Evolutionary conservation across 2,113 vertebrate species (phyloP), one percentile per base, ranked within the genome.

Genomic region (Scartelaos histophorus): DNA sequence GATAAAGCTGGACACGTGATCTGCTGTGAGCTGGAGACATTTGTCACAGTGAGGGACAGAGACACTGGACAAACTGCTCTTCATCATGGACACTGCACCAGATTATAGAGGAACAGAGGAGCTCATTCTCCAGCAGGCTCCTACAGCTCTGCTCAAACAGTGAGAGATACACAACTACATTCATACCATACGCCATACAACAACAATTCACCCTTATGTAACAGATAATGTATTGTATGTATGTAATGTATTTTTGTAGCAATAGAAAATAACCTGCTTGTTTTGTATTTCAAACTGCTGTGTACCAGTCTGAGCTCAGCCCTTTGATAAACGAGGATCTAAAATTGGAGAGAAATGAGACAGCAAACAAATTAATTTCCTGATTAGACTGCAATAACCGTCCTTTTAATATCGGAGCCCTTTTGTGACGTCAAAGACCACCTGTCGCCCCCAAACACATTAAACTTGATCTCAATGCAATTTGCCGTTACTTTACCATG

Each of bases 401-500:
- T 7, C 49, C 35, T 67, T 84, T 80, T 79, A 46, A 83, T 81
- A 83, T 51, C 43, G 19, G 69, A 66, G 67, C 46, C 73, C 80
- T 67, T 35, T 19, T 13, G 13, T 49, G 35, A 7, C 71, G 76
- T 85, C 85, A 79, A 71, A 73, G 73, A 46, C 56, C 16, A 88
- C 84, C 47, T 87, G 51, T 74, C 12, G 43, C 82, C 69, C 80
- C 51, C 38, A 82, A 86, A 70, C 75, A 77, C 71, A 82, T 45
- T 38, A 56, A 34, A 61, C 57, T 71, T 21, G 62, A 80, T 86
- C 85, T 29, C 82, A 69, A 73, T 51, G 43, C 76, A 57, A 84
- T 83, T 88, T 75, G 71, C 69, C 82, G 19, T 88, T 71, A 68
- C 12, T 67, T 74, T 73, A 70, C 71, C 81, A 81, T 73, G 74